phyloP scores from a whole-genome alignment of 2,888 invertebrate genomes.

The Lapara coniferarum region DNA sequence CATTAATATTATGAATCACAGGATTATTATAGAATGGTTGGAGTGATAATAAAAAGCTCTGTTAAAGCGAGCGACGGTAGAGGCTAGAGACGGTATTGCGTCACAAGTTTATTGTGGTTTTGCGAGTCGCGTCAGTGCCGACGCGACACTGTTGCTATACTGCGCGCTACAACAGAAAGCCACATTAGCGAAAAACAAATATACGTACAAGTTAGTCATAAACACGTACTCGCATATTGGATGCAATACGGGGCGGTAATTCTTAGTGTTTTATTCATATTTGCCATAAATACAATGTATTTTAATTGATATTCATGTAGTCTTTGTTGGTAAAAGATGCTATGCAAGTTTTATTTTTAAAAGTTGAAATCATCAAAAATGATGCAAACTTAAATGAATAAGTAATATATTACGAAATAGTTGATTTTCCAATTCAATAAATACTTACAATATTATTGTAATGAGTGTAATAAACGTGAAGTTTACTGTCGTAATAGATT shows the following conservation, averaged over 20 bases:
- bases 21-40: constrained; percentile 39
- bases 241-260: background rate
- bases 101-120: constrained; percentile 46
- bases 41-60: constrained; percentile 46
- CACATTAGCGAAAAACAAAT: constrained; percentile 27
- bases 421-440: constrained; percentile 3
- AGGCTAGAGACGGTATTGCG: constrained; percentile 36
- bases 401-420: background rate
- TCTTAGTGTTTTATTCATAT: background rate
- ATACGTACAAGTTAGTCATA: constrained; percentile 18
- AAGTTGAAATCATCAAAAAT: too few relatives aligned
- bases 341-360: too few relatives aligned
- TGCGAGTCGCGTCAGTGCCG: constrained; percentile 38
- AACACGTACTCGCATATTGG: constrained; percentile 12
- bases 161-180: constrained; percentile 25
- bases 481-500: background rate
- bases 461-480: background rate
- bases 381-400: too few relatives aligned
- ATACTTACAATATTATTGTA: background rate
- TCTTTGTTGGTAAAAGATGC: background rate
- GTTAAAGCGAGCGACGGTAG: constrained; percentile 31
- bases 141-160: constrained; percentile 33
- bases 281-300: background rate
- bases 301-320: background rate
- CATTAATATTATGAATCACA: constrained; percentile 34